Conservation (phyloP, 1,140 invertebrate species). For the Drosophila novamexicana region DNA sequence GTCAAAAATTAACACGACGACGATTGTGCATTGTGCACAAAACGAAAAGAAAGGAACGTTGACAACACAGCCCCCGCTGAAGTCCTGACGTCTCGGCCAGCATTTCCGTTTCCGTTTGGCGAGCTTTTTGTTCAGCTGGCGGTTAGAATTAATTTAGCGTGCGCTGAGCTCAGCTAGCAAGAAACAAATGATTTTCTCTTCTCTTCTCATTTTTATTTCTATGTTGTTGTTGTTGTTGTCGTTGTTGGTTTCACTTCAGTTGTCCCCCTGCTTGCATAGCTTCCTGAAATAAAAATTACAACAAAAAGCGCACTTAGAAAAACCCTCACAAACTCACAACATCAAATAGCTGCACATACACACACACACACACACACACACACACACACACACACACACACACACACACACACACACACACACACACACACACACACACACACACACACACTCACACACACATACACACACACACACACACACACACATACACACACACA, state of each 20-base stretch:
- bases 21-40: slow-evolving; percentile 66
- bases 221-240: slow-evolving; percentile 46
- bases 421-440: not conserved
- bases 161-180: slow-evolving; percentile 79
- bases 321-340: slow-evolving; percentile 21
- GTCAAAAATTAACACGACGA: slow-evolving; percentile 79
- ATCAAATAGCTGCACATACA: not conserved
- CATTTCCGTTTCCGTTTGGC: slow-evolving; percentile 78
- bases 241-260: slow-evolving; percentile 49
- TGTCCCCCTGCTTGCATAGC: slow-evolving; percentile 26
- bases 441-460: too few relatives aligned
- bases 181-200: slow-evolving; percentile 77
- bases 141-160: slow-evolving; percentile 81
- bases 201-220: slow-evolving; percentile 51
- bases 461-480: slow-evolving; percentile 9
- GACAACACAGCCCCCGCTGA: slow-evolving; percentile 57
- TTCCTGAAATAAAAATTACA: slow-evolving; percentile 66
- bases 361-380: slow-evolving; percentile 13
- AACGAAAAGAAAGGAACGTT: slow-evolving; percentile 20
- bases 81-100: slow-evolving; percentile 71
- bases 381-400: slow-evolving; percentile 11
- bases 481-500: not conserved
- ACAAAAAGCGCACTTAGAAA: slow-evolving; percentile 52
- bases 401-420: not conserved
- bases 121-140: slow-evolving; percentile 74